Base-by-base conservation (phyloP, 1,140 invertebrate species). In the Drosophila paulistorum region DNA sequence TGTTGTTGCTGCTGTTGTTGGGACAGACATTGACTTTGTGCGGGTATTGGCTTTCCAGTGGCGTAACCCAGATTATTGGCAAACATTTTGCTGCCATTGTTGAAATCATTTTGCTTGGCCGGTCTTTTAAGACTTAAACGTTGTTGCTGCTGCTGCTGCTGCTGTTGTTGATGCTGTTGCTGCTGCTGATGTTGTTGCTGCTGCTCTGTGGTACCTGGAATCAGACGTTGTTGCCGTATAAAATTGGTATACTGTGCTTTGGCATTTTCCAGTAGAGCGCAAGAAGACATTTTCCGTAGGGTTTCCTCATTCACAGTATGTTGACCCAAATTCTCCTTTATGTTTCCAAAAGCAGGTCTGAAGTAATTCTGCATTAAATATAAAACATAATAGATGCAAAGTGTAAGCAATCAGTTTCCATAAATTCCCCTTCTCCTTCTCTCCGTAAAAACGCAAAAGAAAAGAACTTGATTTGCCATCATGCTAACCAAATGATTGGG, bases 311-410 rank as follows among this genome's bases (percentile, higher is more conserved):
- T 90, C 0, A 91, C 77, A 2, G 85, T 71, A 55, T 91, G 77
- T 65, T 92, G 84, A 10, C 91, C 90, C 0, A 92, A 79, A 66
- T 92, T 92, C 67, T 91, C 87, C 58, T 92, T 92, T 7, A 92
- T 90, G 62, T 92, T 92, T 33, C 74, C 83, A 71, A 92, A 92
- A 1, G 91, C 91, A 7, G 91, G 91, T 62, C 91, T 91, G 37
- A 92, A 92, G 23, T 90, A 92, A 14, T 70, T 90, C 91, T 92
- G 30, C 6, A 59, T 6, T 35, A 55, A 20, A 45, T 26, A 13
- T 14, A 14, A 14, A n/a, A 14, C 2, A 1, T 0, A 14, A 30
- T 5, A 55, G 3, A 11, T 11, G 26, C 20, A 54, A 11, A 23
- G 10, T 20, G 9, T 30, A 30, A 30, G 23, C 23, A 3, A 4